Base-by-base conservation (phyloP, 2,888 invertebrate genomes). In the Stegophylla sp. region DNA sequence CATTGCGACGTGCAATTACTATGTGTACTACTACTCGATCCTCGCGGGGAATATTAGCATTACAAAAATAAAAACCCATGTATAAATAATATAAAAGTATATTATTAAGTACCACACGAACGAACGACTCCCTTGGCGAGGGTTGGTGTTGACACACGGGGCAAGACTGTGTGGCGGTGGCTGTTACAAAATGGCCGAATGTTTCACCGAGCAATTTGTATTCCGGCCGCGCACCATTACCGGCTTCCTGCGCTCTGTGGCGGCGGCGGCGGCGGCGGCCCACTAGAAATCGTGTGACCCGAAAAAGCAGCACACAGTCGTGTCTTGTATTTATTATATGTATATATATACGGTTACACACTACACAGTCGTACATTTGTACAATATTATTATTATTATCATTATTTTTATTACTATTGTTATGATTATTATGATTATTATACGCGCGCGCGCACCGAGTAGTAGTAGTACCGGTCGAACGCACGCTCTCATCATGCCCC, bases 111-210 rank as follows among this genome's bases (percentile, higher is more conserved):
- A 23, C 23, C 12, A 23, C 4, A 26, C 20, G 15, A 28, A 63
- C 26, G 28, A 9, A 2, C 51, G 20, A 48, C 63, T 28, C 48
- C 75, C 59, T 45, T 5, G 4, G 23, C 34, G 61, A 63, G 76
- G 76, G 76, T 34, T n/a, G 34, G 34, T 76, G 76, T 76, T 76
- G 76, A 76, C 76, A 66, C 43, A 66, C 43, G 64, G 17, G 63
- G n/a, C 63, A 63, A 63, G 23, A 41, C 23, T 51, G 61, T 15
- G 66, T 17, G 73, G 43, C 23, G 64, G 76, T 41, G 61, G 61
- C 48, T 15, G 48, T 76, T 76, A 67, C 77, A 77, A 77, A 77
- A 77, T 77, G 77, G 77, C 77, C 67, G 77, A 67, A 43, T 34
- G 7, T 3, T 69, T 77, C 77, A 28, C n/a, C n/a, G 67, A 77